Evolutionary conservation across 2,113 vertebrate species (phyloP), one percentile per base, ranked within the genome.

Genomic region (Ellobius talpinus): DNA sequence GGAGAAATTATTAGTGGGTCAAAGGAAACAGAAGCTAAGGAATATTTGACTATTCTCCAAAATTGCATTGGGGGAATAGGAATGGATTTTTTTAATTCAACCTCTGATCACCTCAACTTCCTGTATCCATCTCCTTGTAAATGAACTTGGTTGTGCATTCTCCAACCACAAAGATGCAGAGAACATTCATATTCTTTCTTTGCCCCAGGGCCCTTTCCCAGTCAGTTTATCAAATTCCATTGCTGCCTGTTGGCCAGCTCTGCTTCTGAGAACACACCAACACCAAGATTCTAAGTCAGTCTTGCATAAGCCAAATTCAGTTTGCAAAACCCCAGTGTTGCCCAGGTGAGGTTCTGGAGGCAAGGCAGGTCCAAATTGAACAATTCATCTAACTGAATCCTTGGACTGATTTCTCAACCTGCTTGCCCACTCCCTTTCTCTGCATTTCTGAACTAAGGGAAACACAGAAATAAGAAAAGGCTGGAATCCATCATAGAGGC

Each of bases 401-500:
- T 61, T 87, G 50, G 70, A 82, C 36, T 87, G 7, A 92, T 91
- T 85, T 95, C 42, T 39, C n/a, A n/a, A 89, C 77, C 65, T 31
- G 16, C 65, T 39, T 8, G 42, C 19, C 24, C 17, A 19, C 65
- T 39, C 39, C 36, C 73, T 17, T 87, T 92, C 65, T 63, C 21
- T 66, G 2, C 19, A 70, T 90, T 94, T 96, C 82, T 89, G 63
- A 95, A 81, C 74, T 52, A 82, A 91, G n/a, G 42, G 7, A 24
- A 92, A 92, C 95, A 94, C 47, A 74, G 8, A 93, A 82, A 94
- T 87, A 76, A 14, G 23, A 42, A 47, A 50, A 96, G 16, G 47
- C 52, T 97, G 94, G 68, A 96, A 92, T 92, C 96, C 95, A 95
- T 42, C 96, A 77, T 8, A 52, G 55, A 96, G 90, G 87, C 26